Percentiles rank a stretch among this genome's conserved stretches.
Evolutionary conservation across 2,113 vertebrate genomes (phyloP).

Genomic region (Atractosteus spatula): DNA sequence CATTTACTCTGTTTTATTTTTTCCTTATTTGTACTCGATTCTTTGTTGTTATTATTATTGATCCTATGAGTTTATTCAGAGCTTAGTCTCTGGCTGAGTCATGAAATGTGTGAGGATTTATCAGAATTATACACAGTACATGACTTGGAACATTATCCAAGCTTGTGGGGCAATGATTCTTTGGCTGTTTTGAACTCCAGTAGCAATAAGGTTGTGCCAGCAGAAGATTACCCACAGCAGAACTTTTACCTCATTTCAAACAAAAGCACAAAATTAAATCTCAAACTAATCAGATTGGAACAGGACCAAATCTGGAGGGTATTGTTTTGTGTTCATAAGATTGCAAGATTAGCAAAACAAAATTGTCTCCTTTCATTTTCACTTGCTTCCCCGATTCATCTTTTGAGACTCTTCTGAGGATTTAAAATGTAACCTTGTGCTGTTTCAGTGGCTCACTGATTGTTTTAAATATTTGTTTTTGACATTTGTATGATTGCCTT

Average conservation of each 20-base stretch:
- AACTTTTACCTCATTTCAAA: background rate
- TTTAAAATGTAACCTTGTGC: constrained; percentile 4
- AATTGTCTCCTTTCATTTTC: constrained; percentile 13
- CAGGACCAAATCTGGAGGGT: constrained; percentile 11
- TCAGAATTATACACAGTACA: background rate
- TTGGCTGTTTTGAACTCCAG: constrained; percentile 13
- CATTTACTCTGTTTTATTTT: constrained; percentile 8
- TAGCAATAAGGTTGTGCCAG: constrained; percentile 7
- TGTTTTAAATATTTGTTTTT: constrained; percentile 14
- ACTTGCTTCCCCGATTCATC: constrained; percentile 6
- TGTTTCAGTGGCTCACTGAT: background rate
- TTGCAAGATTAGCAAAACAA: constrained; percentile 15
- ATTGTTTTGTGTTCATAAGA: constrained; percentile 6
- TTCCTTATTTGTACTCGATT: background rate
- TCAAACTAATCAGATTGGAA: constrained; percentile 12
- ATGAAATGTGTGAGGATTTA: constrained; percentile 6
- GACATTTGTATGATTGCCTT: background rate
- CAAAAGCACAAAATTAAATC: constrained; percentile 14
- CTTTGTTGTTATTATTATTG: constrained; percentile 7
- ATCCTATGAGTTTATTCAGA: constrained; percentile 4
- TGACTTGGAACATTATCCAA: constrained; percentile 9
- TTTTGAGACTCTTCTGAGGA: constrained; percentile 5
- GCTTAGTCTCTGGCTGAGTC: constrained; percentile 6
- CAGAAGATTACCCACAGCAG: constrained; percentile 11
- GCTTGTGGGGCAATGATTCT: constrained; percentile 1